Base-by-base conservation (phyloP, 1,140 invertebrate species). In the Aphis gossypii region DNA sequence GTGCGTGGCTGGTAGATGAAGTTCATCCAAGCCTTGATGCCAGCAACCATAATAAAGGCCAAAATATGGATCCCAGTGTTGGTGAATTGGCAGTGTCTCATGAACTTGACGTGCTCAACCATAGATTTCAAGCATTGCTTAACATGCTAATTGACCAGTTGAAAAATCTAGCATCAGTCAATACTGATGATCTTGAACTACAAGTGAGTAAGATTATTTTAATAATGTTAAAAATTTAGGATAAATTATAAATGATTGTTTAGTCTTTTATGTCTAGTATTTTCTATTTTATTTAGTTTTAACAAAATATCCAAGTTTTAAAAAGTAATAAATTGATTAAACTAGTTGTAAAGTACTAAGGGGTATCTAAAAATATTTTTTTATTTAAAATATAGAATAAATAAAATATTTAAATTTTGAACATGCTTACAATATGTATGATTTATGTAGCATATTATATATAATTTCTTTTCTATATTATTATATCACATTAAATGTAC, bases 91-190 rank as follows among this genome's bases (percentile, higher is more conserved):
- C 96, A 88, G 97, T 99, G 60, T 97, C 97, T 41, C 96, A 97
- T 94, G 97, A 99, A 94, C 96, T 99, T 95, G 98, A 99, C 95
- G 96, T 96, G 82, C 96, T 99, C 94, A 99, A 99, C 95, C 96
- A 96, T 93, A 97, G 97, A 94, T 98, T 98, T 95, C 97, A 97
- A 94, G 96, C 96, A 94, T 95, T 98, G 93, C 95, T 98, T 94
- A 97, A 97, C 94, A 95, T 97, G 94, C 95, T 98, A 83, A 97
- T 97, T 94, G 97, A 96, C 89, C 95, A 96, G 25, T 94, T 96
- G 38, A 95, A 95, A 90, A 95, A 96, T 94, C 94, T 96, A 60
- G 95, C 95, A 92, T 94, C 94, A 25, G 88, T 95, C n/a, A 95
- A 95, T 94, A 95, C 95, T 18, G 95, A 96, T 38, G 96, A 96